A percentile compares a stretch with the other conserved stretches of the same genome.
These are phyloP conservation scores for Enteromius unitaeniatus DNA, from an alignment of 2,797 vertebrate genomes.

Conservation along the genomic window DNA sequence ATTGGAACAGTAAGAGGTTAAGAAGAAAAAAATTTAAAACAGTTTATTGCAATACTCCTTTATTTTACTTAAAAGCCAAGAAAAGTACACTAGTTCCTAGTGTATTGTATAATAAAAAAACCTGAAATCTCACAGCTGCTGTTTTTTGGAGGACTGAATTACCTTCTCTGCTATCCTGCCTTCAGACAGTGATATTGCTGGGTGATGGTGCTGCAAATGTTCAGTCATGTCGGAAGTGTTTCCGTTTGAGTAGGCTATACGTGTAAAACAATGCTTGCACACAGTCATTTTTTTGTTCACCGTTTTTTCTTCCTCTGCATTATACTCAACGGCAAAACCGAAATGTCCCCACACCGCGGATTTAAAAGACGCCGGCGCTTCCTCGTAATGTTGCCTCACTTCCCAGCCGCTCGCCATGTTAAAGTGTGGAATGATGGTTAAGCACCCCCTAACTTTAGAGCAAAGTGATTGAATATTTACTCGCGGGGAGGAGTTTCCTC, in stretches of 20 bases:
- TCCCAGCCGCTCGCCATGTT: not conserved
- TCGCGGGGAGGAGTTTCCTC: not conserved
- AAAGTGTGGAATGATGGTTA: not conserved
- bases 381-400: not conserved
- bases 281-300: conserved; percentile 16
- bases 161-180: too few species aligned
- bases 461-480: not conserved
- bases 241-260: not conserved
- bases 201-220: too few species aligned
- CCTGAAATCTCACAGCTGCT: too few species aligned
- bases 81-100: too few species aligned
- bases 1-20: too few species aligned
- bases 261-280: conserved; percentile 14
- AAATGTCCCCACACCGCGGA: not conserved
- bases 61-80: too few species aligned
- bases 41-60: too few species aligned
- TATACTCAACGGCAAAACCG: not conserved
- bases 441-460: not conserved
- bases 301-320: not conserved
- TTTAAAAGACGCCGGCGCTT: not conserved
- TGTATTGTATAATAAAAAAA: too few species aligned
- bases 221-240: conserved; percentile 16
- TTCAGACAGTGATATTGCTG: too few species aligned
- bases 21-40: too few species aligned
- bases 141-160: too few species aligned